Evolutionary conservation across 2,888 invertebrate species (phyloP), one percentile per base, ranked within the genome.

Genomic region (Drosophila pseudotalamancana): DNA sequence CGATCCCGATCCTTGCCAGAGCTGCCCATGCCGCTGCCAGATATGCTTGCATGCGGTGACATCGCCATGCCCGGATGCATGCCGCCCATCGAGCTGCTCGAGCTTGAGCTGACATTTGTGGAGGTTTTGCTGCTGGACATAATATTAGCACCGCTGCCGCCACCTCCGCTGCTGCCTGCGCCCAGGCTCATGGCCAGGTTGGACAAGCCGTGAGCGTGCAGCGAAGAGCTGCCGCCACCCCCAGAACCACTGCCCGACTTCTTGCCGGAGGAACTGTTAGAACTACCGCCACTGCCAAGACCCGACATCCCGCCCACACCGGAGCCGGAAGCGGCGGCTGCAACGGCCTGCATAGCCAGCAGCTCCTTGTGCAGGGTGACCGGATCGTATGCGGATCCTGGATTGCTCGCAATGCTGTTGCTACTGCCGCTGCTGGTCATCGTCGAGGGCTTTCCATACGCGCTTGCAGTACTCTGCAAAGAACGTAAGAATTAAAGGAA

Each of bases 291-390:
- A 16, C 62, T 57, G 19, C 70, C 68, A 8, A 60, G 29, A 9
- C 66, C 72, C 0, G 70, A 59, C 64, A 70, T 66, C 42, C 69
- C 70, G 21, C 70, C 62, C 21, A 73, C 77, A 4, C 71, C 77
- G 2, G 86, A 77, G 6, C 86, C 78, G 3, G 90, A 89, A 64
- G 90, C 90, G 21, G 91, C 90, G 6, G 90, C 91, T 16, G 91
- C 91, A 25, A 90, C 91, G 11, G 90, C 91, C 79, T 92, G 91
- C 91, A 92, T 92, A 53, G 92, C 92, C 62, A 92, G 75, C 48
- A 92, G 72, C 72, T 92, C 92, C 76, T 92, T 92, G 72, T 92
- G 92, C 68, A 92, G 78, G 31, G 89, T 90, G 14, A 90, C 90
- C 18, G 91, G 91, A 81, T 91, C 92, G 53, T 91, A 91, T 9